Evolutionary conservation across 2,113 vertebrate species (phyloP).

Genomic region (Eclectus roratus): DNA sequence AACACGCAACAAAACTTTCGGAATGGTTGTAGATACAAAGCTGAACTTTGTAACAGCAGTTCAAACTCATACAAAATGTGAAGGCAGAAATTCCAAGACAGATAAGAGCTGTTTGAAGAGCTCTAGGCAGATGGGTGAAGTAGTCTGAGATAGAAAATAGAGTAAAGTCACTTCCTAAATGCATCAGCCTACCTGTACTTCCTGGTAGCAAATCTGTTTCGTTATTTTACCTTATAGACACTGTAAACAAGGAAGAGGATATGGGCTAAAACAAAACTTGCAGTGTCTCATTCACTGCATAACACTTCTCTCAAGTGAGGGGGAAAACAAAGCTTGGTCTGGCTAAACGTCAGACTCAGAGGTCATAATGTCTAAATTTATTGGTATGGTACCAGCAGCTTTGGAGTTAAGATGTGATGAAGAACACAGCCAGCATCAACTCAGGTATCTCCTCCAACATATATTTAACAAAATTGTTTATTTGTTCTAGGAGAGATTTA

Average conservation of each 20-base stretch:
- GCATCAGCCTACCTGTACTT: not conserved
- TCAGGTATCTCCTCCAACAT: not conserved
- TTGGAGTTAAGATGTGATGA: not conserved
- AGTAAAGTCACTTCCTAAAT: not conserved
- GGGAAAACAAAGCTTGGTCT: not conserved
- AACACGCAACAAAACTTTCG: not conserved
- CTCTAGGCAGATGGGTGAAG: not conserved
- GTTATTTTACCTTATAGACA: slow-evolving; percentile 3
- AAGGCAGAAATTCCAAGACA: not conserved
- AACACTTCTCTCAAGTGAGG: not conserved
- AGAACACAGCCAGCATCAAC: not conserved
- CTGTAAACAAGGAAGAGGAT: not conserved
- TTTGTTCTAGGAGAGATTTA: not conserved
- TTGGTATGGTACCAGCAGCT: not conserved
- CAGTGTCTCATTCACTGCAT: not conserved
- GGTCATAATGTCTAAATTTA: not conserved
- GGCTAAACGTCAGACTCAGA: not conserved
- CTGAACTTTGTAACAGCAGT: not conserved
- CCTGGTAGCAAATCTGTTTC: not conserved
- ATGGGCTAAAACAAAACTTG: not conserved
- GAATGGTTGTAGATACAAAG: not conserved
- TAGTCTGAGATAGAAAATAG: not conserved
- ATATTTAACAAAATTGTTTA: not conserved
- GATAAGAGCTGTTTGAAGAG: not conserved
- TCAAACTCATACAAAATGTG: not conserved